Evolutionary conservation across 2,113 vertebrate genomes (phyloP).

Genomic region (Cervus canadensis): DNA sequence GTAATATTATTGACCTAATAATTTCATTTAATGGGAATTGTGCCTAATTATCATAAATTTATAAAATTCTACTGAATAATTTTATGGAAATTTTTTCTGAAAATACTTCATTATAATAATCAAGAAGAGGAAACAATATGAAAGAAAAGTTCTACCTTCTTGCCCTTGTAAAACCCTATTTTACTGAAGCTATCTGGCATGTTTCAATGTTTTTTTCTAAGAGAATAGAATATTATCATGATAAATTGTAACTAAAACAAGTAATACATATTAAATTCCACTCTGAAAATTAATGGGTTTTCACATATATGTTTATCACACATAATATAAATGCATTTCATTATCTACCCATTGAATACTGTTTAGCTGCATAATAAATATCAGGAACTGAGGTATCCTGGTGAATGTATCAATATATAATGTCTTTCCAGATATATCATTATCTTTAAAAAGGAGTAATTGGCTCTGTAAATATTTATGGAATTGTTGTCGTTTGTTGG

Average conservation of each 20-base stretch:
- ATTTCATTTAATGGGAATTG: conserved; percentile 43
- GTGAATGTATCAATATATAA: neutral
- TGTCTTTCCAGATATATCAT: neutral
- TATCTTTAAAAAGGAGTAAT: neutral
- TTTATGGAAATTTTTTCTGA: conserved; percentile 8
- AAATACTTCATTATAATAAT: neutral
- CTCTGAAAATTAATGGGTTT: neutral
- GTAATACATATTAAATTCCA: neutral
- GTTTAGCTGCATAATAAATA: neutral
- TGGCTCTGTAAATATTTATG: neutral
- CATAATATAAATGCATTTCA: neutral
- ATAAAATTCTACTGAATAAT: conserved; percentile 11
- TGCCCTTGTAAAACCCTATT: neutral
- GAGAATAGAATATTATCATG: neutral
- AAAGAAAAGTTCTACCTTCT: neutral
- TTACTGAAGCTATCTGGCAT: neutral
- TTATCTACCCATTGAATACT: neutral
- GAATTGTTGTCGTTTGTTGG: neutral
- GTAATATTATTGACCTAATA: conserved; percentile 18
- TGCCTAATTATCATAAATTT: conserved; percentile 19
- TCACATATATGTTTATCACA: neutral
- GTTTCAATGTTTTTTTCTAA: neutral
- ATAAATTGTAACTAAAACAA: neutral
- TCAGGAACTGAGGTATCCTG: neutral
- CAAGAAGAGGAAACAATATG: neutral